Evolutionary conservation across 2,888 invertebrate species (phyloP), one percentile per base, ranked within the genome.

Genomic region (Alentia gelatinosa): DNA sequence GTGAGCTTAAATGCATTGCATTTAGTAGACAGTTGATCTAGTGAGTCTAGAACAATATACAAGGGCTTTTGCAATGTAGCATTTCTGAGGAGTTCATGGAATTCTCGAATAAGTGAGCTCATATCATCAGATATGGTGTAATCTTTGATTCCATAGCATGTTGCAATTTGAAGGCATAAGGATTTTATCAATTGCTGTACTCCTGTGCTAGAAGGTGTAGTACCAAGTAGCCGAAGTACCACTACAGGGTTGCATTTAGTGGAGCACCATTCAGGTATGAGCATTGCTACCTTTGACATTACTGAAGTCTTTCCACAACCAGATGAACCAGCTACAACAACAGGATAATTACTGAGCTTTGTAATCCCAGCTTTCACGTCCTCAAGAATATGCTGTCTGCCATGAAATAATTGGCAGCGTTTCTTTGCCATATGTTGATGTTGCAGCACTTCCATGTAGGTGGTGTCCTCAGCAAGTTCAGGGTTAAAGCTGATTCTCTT

Each of bases 291-390:
- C 89, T 94, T 94, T n/a, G 95, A 94, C 92, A 95, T 94, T 35
- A 95, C 92, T 5, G 95, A 95, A 0, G 95, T 95, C 91, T 95
- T 95, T 0, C 95, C 95, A 92, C 94, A 94, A 0, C 95, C 95
- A 7, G 95, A 95, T 68, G 93, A 93, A 7, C 94, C 95, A 92
- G 93, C 92, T 0, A 95, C 91, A 3, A 95, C 94, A 0, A 95
- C 90, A 4, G 94, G 94, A 37, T 93, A 90, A 23, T 90, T 50
- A 0, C 91, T 90, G 19, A 92, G 88, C 19, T 92, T 90, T 0
- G 93, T 91, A 33, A 94, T 37, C 89, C 93, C 93, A 12, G 91
- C 89, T 9, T 92, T 63, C 23, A 95, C 91, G 3, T 91, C 68
- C 30, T 92, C 90, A 33, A 95, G 91, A 0, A 94, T 68, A 3